Percentiles rank a stretch among this genome's conserved stretches.
Evolutionary conservation across 2,113 vertebrate genomes (phyloP).

Genomic region (Ivindomyrus marchei): DNA sequence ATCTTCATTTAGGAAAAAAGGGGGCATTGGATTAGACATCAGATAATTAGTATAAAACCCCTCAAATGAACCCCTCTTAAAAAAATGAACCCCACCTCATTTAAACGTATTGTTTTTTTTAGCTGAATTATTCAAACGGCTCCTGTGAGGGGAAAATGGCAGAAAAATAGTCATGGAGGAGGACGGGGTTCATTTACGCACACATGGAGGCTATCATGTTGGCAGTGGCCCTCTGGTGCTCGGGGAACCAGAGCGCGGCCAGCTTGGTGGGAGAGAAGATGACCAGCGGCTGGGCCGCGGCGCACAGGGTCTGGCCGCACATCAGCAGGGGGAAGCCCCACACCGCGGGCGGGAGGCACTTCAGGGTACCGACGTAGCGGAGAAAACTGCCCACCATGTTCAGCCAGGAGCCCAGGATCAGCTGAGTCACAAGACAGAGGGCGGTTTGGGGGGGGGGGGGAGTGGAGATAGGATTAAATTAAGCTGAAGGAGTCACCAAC

Average conservation of each 20-base stretch:
- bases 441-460: background rate
- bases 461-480: background rate
- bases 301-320: constrained; percentile 75
- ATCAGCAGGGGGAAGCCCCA: constrained; percentile 58
- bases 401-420: constrained; percentile 76
- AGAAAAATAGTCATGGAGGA: background rate
- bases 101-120: background rate
- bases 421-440: constrained; percentile 49
- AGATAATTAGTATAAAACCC: background rate
- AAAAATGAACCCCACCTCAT: background rate
- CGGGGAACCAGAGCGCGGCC: constrained; percentile 89
- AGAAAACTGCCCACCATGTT: constrained; percentile 73
- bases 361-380: constrained; percentile 51
- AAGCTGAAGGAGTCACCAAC: background rate
- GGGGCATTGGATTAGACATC: background rate
- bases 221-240: constrained; percentile 80
- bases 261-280: constrained; percentile 86
- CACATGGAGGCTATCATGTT: constrained; percentile 89
- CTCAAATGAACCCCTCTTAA: background rate
- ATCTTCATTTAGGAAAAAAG: background rate
- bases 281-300: constrained; percentile 82
- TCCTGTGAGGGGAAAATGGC: background rate
- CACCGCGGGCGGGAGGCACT: rapidly evolving
- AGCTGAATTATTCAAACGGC: background rate
- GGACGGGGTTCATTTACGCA: constrained; percentile 53